A percentile compares a stretch with the other conserved stretches of the same genome.
phyloP scores from a whole-genome alignment of 2,888 invertebrate genomes.

The Cryptocheilus praepositus region DNA sequence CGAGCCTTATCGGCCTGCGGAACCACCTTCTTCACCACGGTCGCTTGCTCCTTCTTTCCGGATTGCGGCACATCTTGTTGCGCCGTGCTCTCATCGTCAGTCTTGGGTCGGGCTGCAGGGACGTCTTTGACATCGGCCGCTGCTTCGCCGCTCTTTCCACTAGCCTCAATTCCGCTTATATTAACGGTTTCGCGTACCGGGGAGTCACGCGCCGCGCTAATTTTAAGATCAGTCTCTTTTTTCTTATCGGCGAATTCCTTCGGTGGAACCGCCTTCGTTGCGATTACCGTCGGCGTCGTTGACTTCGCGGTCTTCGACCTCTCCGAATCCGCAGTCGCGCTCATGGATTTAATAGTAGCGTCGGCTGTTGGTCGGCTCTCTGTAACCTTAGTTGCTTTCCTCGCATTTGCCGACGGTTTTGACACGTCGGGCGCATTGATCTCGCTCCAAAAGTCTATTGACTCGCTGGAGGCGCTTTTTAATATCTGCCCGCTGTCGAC shows the following conservation, averaged over 20 bases:
- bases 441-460: constrained; percentile 71
- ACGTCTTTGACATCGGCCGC: neutral
- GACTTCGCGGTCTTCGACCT: constrained; percentile 17
- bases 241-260: constrained; percentile 37
- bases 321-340: neutral
- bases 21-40: constrained; percentile 11
- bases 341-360: neutral
- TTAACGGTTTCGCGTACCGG: constrained; percentile 20
- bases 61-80: too few species aligned
- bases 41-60: neutral
- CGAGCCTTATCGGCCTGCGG: neutral
- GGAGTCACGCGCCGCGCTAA: constrained; percentile 28
- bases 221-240: constrained; percentile 45
- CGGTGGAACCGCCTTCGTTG: constrained; percentile 3
- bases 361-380: neutral
- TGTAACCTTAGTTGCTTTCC: constrained; percentile 12
- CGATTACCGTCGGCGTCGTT: constrained; percentile 10
- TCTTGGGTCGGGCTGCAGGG: neutral
- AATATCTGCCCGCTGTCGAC: constrained; percentile 13
- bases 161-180: constrained; percentile 26
- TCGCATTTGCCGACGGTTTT: constrained; percentile 21
- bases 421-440: constrained; percentile 57
- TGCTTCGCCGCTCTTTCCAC: constrained; percentile 15
- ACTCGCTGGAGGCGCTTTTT: constrained; percentile 49
- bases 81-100: neutral